Percentiles rank a stretch among this genome's conserved stretches.
Conservation (phyloP, 2,797 vertebrate species). For the Pangasius mekongensis region DNA sequence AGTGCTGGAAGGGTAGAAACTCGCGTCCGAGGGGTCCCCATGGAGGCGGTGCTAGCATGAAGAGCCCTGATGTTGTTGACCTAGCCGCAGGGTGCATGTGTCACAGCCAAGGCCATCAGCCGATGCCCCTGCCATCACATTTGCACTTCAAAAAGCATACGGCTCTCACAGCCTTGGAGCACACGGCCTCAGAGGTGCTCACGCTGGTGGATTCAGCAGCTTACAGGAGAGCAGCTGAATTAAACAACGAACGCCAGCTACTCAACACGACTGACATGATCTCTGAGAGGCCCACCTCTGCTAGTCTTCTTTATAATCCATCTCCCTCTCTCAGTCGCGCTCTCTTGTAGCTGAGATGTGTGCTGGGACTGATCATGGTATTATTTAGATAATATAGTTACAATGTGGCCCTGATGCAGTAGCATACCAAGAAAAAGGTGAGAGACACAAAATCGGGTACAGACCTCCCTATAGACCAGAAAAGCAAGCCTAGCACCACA, state of each 20-base stretch:
- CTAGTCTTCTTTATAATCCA: constrained; percentile 47
- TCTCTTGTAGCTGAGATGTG: constrained; percentile 25
- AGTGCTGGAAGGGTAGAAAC: constrained; percentile 58
- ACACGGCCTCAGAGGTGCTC: constrained; percentile 53
- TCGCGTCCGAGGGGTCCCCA: constrained; percentile 63
- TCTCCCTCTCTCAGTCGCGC: constrained; percentile 25
- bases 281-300: constrained; percentile 45
- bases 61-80: constrained; percentile 74
- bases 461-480: not conserved
- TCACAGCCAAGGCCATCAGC: constrained; percentile 74
- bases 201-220: constrained; percentile 54
- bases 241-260: constrained; percentile 55
- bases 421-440: constrained; percentile 36
- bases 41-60: constrained; percentile 69
- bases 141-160: constrained; percentile 76
- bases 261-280: constrained; percentile 48
- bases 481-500: not conserved
- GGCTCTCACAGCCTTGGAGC: constrained; percentile 55
- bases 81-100: constrained; percentile 75
- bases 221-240: constrained; percentile 59
- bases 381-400: constrained; percentile 46
- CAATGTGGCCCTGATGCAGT: constrained; percentile 36
- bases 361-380: constrained; percentile 36
- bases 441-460: constrained; percentile 8
- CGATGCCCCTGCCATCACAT: constrained; percentile 67